These are phyloP conservation scores for Nezara viridula DNA, from an alignment of 2,888 invertebrate species.

Conservation along the genomic window DNA sequence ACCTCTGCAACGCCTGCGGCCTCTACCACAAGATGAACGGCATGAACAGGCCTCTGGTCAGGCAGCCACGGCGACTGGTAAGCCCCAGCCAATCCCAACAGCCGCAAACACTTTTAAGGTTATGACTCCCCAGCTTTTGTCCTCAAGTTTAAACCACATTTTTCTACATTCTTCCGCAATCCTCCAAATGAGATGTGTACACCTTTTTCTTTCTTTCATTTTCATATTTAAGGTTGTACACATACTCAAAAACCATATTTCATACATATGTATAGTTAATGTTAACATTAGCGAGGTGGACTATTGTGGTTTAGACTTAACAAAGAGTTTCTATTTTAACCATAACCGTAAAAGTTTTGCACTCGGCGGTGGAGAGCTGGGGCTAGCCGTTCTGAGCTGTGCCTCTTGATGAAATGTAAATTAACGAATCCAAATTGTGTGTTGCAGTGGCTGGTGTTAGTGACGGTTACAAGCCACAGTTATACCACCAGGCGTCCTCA, in stretches of 20 bases:
- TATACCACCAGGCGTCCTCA: slow-evolving; percentile 61
- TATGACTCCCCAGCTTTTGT: slow-evolving; percentile 57
- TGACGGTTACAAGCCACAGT: slow-evolving; percentile 63
- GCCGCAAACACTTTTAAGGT: slow-evolving; percentile 58
- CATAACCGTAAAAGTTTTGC: slow-evolving; percentile 59
- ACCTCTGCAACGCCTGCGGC: slow-evolving; percentile 99
- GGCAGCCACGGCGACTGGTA: slow-evolving; percentile 93
- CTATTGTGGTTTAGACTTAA: slow-evolving; percentile 57
- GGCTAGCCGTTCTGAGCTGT: slow-evolving; percentile 33
- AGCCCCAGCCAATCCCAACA: slow-evolving; percentile 68
- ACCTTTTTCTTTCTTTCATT: background rate
- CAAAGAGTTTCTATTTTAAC: background rate
- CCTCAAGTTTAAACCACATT: slow-evolving; percentile 59
- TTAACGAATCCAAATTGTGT: slow-evolving; percentile 63
- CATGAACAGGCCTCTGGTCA: slow-evolving; percentile 91
- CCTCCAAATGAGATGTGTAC: background rate
- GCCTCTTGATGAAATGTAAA: slow-evolving; percentile 55
- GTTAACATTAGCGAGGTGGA: slow-evolving; percentile 7
- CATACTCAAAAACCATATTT: background rate
- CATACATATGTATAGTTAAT: background rate
- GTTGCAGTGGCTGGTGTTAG: slow-evolving; percentile 74
- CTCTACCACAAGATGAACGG: slow-evolving; percentile 98
- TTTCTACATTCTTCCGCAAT: slow-evolving; percentile 5
- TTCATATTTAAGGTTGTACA: background rate
- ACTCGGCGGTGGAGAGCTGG: slow-evolving; percentile 57